phyloP scores from a whole-genome alignment of 2,888 invertebrate genomes.

The Nasonovia ribisnigri region DNA sequence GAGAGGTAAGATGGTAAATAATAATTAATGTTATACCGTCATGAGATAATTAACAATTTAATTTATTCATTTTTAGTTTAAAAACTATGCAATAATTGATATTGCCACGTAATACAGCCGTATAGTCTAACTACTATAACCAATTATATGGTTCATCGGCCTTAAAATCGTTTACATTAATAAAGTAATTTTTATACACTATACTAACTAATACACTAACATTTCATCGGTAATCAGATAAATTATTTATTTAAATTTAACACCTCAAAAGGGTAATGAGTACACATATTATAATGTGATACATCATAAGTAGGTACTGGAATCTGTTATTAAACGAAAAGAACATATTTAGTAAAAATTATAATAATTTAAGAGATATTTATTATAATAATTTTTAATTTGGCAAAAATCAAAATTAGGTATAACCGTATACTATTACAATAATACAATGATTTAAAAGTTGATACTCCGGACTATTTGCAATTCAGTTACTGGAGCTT shows the following conservation, averaged over 20 bases:
- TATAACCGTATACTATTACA: no score
- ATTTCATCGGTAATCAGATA: background rate
- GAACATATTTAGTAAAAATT: no score
- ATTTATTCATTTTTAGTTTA: background rate
- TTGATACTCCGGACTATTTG: no score
- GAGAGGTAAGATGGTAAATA: slow-evolving; percentile 12
- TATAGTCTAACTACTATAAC: background rate
- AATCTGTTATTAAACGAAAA: no score
- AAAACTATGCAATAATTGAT: background rate
- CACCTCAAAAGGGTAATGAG: no score
- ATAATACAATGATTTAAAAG: no score
- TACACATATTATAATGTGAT: no score
- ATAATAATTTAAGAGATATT: no score
- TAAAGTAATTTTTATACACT: background rate
- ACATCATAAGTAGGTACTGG: no score
- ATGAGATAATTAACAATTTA: background rate
- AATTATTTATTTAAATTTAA: background rate
- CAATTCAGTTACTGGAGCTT: no score
- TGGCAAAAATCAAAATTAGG: no score
- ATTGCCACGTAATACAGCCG: background rate
- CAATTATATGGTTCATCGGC: background rate
- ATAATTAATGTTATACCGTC: background rate
- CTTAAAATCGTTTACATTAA: background rate
- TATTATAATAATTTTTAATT: no score
- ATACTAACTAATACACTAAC: background rate